phyloP scores from a whole-genome alignment of 2,888 invertebrate species.

The Drosophila robusta region DNA sequence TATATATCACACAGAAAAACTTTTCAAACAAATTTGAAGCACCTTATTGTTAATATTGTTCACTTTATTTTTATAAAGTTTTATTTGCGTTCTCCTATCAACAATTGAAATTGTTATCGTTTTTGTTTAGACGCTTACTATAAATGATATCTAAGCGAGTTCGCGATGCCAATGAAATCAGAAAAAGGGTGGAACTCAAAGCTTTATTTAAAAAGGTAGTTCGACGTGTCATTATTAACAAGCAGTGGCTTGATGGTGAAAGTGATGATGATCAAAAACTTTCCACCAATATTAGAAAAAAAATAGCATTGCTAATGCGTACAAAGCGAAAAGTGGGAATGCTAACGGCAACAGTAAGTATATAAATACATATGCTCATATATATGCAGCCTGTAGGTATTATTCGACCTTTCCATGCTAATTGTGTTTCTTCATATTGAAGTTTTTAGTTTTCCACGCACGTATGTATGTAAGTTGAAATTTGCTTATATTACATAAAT shows the following conservation, averaged over 20 bases:
- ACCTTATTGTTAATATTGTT: too few relatives aligned
- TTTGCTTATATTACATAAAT: too few relatives aligned
- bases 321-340: constrained; percentile 86
- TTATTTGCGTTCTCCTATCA: not conserved
- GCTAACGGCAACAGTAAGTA: constrained; percentile 85
- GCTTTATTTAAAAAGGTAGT: constrained; percentile 87
- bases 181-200: constrained; percentile 85
- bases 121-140: not conserved
- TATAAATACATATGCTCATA: not conserved
- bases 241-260: constrained; percentile 66
- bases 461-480: too few relatives aligned
- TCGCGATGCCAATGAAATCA: constrained; percentile 39
- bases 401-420: too few relatives aligned
- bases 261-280: constrained; percentile 59
- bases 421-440: too few relatives aligned
- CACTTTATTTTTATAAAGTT: too few relatives aligned
- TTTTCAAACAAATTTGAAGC: too few relatives aligned
- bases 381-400: too few relatives aligned
- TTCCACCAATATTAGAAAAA: constrained; percentile 82
- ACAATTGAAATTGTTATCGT: constrained; percentile 1
- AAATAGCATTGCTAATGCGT: constrained; percentile 87
- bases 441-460: too few relatives aligned
- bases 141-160: constrained; percentile 53
- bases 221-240: constrained; percentile 87
- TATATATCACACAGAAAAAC: too few relatives aligned